Conservation (phyloP, 2,113 vertebrate genomes). For the Gadus macrocephalus region DNA sequence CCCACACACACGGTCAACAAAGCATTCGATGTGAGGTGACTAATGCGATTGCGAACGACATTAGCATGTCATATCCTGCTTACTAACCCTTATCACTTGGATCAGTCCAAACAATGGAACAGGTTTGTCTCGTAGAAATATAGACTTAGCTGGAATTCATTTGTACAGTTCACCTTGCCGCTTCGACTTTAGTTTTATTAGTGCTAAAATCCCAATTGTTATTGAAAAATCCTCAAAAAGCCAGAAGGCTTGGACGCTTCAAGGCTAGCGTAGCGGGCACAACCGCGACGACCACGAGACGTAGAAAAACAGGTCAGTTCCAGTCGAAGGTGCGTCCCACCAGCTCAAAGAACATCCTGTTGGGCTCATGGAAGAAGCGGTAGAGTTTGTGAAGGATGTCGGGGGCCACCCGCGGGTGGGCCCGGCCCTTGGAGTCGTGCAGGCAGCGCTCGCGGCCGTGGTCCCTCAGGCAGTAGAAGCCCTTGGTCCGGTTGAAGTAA, state of each 20-base stretch:
- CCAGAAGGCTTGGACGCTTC: neutral
- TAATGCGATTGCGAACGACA: conserved; percentile 11
- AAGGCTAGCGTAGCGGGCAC: neutral
- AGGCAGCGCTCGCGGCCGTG: conserved; percentile 86
- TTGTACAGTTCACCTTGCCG: conserved; percentile 76
- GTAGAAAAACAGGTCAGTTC: conserved; percentile 70
- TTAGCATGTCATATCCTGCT: conserved; percentile 24
- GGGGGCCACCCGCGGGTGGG: conserved; percentile 82
- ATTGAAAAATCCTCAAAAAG: conserved; percentile 2
- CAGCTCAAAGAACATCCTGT: conserved; percentile 90
- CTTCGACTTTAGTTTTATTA: conserved; percentile 59
- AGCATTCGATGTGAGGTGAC: neutral
- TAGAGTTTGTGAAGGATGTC: conserved; percentile 84
- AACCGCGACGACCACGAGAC: neutral
- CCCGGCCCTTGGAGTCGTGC: conserved; percentile 91
- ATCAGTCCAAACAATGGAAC: conserved; percentile 29
- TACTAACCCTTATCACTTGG: conserved; percentile 43
- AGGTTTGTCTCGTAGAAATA: conserved; percentile 80
- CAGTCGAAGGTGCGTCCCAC: conserved; percentile 92
- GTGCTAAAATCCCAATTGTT: conserved; percentile 74
- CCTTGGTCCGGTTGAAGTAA: conserved; percentile 96
- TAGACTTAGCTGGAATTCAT: conserved; percentile 83
- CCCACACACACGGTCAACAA: conserved; percentile 1
- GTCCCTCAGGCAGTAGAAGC: conserved; percentile 93
- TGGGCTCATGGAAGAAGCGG: conserved; percentile 89